phyloP scores from a whole-genome alignment of 2,797 vertebrate genomes.

The Macropodus opercularis region DNA sequence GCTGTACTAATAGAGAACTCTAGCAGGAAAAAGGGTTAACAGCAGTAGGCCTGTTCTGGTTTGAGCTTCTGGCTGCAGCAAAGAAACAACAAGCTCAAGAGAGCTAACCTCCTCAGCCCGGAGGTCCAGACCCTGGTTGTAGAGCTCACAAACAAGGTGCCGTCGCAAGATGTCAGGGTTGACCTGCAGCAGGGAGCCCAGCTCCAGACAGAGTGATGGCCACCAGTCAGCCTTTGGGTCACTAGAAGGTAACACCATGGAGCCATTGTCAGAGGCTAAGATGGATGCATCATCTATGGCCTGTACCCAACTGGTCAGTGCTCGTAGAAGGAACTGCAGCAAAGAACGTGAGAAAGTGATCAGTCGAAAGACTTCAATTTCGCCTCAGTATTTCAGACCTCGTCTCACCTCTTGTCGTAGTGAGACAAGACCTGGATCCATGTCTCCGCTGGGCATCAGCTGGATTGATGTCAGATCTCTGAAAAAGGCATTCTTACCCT shows the following conservation, averaged over 20 bases:
- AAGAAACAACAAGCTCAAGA: neutral
- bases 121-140: conserved; percentile 91
- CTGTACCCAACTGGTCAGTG: conserved; percentile 88
- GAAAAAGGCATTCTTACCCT: conserved; percentile 99
- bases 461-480: conserved; percentile 95
- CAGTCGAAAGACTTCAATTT: neutral
- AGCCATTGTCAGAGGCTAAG: conserved; percentile 16
- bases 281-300: conserved; percentile 73
- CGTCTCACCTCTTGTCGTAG: conserved; percentile 87
- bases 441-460: conserved; percentile 93
- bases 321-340: conserved; percentile 88
- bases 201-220: conserved; percentile 87
- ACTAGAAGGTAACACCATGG: conserved; percentile 15
- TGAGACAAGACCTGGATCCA: conserved; percentile 89
- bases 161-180: conserved; percentile 87
- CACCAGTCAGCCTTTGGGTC: conserved; percentile 81
- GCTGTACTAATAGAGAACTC: neutral
- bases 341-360: neutral
- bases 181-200: conserved; percentile 90
- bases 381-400: neutral
- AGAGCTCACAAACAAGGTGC: conserved; percentile 94
- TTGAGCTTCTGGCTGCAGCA: neutral
- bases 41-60: neutral
- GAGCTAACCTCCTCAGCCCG: conserved; percentile 89
- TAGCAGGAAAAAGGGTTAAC: neutral